Conservation (phyloP, 2,888 invertebrate species). For the Bombyx huttoni region DNA sequence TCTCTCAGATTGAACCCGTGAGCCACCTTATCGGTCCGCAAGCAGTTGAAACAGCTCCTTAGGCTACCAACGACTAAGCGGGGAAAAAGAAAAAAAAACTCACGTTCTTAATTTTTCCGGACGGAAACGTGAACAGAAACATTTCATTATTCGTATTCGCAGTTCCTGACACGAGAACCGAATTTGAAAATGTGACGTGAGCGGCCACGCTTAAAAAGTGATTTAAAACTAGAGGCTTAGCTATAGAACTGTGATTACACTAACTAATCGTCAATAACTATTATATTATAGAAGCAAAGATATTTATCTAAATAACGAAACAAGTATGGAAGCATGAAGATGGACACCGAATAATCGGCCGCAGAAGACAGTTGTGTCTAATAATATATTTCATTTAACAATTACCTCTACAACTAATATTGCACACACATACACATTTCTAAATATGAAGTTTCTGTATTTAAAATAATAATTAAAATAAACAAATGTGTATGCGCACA, state of each 20-base stretch:
- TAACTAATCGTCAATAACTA: conserved; percentile 56
- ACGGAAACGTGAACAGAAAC: too few relatives aligned
- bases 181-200: too few relatives aligned
- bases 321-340: conserved; percentile 49
- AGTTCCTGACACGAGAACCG: too few relatives aligned
- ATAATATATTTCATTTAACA: conserved; percentile 50
- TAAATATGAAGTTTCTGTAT: conserved; percentile 41
- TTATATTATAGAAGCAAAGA: conserved; percentile 37
- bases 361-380: conserved; percentile 36
- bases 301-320: conserved; percentile 44
- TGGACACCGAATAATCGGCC: conserved; percentile 12
- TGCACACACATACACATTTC: conserved; percentile 73
- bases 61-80: too few relatives aligned
- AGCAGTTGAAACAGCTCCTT: too few relatives aligned
- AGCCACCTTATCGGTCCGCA: too few relatives aligned
- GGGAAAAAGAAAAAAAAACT: too few relatives aligned
- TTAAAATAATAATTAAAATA: conserved; percentile 24
- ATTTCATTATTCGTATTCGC: too few relatives aligned
- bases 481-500: conserved; percentile 68
- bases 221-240: conserved; percentile 60
- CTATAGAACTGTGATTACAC: conserved; percentile 61
- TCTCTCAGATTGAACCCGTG: too few relatives aligned
- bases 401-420: conserved; percentile 64
- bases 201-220: conserved; percentile 26
- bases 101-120: too few relatives aligned